Percentiles rank a stretch among this genome's conserved stretches.
phyloP scores from a whole-genome alignment of 1,140 invertebrate genomes.

The Aphelinus atriplicis region DNA sequence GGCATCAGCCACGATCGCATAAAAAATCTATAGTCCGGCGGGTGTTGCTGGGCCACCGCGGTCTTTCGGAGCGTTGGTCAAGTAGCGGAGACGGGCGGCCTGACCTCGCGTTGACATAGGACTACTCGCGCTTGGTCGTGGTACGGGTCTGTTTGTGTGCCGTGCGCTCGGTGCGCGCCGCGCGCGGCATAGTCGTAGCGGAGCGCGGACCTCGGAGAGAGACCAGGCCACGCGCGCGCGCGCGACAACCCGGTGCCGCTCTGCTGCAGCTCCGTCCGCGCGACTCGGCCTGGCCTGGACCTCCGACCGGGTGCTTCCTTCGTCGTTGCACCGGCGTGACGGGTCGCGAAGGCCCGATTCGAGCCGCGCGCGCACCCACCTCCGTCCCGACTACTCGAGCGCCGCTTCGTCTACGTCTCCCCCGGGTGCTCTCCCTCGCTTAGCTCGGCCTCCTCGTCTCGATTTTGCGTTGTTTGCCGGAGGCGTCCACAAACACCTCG shows the following conservation, averaged over 20 bases:
- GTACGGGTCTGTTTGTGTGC: too few species aligned
- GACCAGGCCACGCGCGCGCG: conserved; percentile 30
- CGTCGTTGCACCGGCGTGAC: neutral
- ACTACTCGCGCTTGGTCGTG: neutral
- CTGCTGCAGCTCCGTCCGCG: conserved; percentile 13
- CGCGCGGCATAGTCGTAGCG: conserved; percentile 36
- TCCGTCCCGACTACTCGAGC: neutral
- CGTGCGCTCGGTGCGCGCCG: neutral
- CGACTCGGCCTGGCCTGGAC: neutral
- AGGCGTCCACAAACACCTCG: too few species aligned
- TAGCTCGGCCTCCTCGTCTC: too few species aligned
- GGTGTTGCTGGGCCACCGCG: too few species aligned
- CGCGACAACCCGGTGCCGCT: conserved; percentile 2
- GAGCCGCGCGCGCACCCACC: neutral
- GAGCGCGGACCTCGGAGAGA: conserved; percentile 49
- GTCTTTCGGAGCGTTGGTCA: neutral
- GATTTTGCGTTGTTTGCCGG: too few species aligned
- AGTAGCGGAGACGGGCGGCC: neutral
- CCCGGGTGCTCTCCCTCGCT: too few species aligned
- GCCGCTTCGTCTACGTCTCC: too few species aligned
- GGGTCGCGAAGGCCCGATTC: neutral
- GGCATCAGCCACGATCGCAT: too few species aligned
- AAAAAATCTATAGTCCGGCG: neutral
- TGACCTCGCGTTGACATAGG: neutral
- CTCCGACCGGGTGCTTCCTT: neutral